Percentiles rank a stretch among this genome's conserved stretches.
Conservation (phyloP, 2,888 invertebrate species). For the Julus scandinavius region DNA sequence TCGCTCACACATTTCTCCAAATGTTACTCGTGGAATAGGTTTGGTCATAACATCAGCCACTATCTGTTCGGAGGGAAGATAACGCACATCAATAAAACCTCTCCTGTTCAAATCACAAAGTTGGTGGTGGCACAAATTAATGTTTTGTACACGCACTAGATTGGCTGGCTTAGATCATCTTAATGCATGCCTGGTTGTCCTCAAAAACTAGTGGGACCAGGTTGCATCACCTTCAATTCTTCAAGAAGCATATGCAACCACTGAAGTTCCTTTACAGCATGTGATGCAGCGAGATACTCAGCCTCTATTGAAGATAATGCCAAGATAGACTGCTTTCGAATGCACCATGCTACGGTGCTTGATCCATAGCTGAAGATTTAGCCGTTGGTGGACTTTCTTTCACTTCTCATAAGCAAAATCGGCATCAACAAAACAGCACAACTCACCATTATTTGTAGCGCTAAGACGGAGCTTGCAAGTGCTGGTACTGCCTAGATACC, state of each 20-base stretch:
- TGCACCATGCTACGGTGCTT: background rate
- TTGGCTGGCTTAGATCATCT: no score
- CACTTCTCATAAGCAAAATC: background rate
- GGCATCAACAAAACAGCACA: background rate
- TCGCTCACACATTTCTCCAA: no score
- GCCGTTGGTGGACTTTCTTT: background rate
- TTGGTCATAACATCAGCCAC: no score
- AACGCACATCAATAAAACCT: no score
- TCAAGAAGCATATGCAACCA: background rate
- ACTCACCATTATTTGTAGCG: no score
- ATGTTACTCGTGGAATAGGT: no score
- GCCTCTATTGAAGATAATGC: background rate
- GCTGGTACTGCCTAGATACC: background rate
- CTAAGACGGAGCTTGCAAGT: background rate
- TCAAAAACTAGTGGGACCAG: no score
- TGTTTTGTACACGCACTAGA: no score
- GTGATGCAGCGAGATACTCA: background rate
- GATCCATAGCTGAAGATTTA: background rate
- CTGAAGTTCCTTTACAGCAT: background rate
- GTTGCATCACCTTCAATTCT: background rate
- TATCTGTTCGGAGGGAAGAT: no score
- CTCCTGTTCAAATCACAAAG: no score
- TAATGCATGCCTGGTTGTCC: no score
- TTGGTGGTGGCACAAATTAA: conserved; percentile 6
- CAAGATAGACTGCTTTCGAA: background rate